A percentile compares a stretch with the other conserved stretches of the same genome.
phyloP scores from a whole-genome alignment of 2,113 vertebrate genomes.

The Mastomys natalensis region DNA sequence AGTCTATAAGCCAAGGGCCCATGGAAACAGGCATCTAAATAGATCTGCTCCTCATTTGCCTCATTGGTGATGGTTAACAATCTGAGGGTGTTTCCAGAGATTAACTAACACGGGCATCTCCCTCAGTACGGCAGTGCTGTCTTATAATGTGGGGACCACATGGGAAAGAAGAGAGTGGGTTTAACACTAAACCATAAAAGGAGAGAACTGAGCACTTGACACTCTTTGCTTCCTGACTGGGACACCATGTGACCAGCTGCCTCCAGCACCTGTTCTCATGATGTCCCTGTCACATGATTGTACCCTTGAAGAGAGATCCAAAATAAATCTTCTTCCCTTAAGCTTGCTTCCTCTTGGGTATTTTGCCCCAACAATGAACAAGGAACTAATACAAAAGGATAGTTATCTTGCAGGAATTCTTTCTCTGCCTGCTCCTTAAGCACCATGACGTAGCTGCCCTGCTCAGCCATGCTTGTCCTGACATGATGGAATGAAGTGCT shows the following conservation, averaged over 20 bases:
- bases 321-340: neutral
- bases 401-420: neutral
- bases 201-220: neutral
- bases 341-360: neutral
- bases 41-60: neutral
- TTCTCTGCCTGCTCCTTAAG: too few relatives aligned
- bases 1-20: neutral
- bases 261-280: neutral
- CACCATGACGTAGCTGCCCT: too few relatives aligned
- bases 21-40: conserved; percentile 8
- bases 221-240: neutral
- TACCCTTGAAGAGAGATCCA: neutral
- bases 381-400: neutral
- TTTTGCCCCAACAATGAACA: neutral
- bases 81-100: neutral
- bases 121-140: neutral
- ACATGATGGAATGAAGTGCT: neutral
- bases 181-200: neutral
- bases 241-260: too few relatives aligned
- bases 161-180: neutral
- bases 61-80: neutral
- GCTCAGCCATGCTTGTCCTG: too few relatives aligned
- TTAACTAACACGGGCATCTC: neutral
- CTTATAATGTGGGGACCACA: neutral
- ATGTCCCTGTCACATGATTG: neutral